A percentile compares a stretch with the other conserved stretches of the same genome.
Evolutionary conservation across 2,113 vertebrate species (phyloP).

Genomic region (Callionymus lyra): DNA sequence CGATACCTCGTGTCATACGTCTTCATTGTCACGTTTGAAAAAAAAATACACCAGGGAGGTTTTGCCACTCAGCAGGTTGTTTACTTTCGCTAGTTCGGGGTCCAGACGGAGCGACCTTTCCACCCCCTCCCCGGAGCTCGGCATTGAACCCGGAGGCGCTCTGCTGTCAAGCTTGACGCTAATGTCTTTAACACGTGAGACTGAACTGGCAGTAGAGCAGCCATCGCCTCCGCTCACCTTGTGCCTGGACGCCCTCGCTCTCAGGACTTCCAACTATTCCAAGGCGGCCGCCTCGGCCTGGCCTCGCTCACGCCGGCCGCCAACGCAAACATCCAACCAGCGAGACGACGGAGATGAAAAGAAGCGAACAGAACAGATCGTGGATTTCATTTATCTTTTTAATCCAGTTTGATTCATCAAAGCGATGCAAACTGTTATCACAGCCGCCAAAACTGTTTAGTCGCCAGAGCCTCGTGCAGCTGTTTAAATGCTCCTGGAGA

Average conservation of each 20-base stretch:
- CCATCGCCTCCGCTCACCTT: slow-evolving; percentile 36
- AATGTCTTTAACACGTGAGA: slow-evolving; percentile 50
- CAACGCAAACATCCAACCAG: slow-evolving; percentile 46
- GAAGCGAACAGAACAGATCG: slow-evolving; percentile 6
- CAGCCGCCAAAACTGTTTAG: slow-evolving; percentile 19
- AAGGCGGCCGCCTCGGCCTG: slow-evolving; percentile 13
- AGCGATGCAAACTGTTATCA: slow-evolving; percentile 9
- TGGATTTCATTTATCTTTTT: slow-evolving; percentile 13
- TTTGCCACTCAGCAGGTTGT: slow-evolving; percentile 8
- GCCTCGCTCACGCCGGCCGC: slow-evolving; percentile 18
- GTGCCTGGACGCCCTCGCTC: slow-evolving; percentile 34
- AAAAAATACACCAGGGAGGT: slow-evolving; percentile 8
- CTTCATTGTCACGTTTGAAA: slow-evolving; percentile 3
- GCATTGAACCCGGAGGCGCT: slow-evolving; percentile 15
- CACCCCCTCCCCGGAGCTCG: slow-evolving; percentile 1
- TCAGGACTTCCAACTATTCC: slow-evolving; percentile 33
- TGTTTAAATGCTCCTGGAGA: slow-evolving; percentile 10
- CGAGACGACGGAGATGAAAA: slow-evolving; percentile 40
- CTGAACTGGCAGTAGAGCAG: slow-evolving; percentile 32
- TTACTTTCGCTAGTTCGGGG: slow-evolving; percentile 20
- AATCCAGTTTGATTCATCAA: slow-evolving; percentile 20
- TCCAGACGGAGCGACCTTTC: slow-evolving; percentile 16
- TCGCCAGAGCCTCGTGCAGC: slow-evolving; percentile 25
- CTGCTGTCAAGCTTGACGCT: slow-evolving; percentile 22
- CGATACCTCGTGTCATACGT: too few relatives aligned